phyloP scores from a whole-genome alignment of 2,797 vertebrate species.

The Rachycentron canadum region DNA sequence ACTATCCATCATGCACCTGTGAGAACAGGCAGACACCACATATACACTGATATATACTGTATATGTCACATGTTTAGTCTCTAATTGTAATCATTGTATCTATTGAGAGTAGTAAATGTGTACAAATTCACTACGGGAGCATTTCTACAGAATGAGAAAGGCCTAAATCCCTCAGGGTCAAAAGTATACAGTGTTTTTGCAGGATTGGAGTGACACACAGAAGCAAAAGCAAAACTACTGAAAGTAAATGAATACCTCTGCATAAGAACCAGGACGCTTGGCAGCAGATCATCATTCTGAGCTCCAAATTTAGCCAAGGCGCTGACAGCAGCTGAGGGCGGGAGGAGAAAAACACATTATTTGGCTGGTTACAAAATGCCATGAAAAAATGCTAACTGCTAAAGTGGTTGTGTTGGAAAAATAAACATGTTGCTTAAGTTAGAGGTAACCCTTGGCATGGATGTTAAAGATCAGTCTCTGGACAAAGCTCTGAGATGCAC shows the following conservation, averaged over 20 bases:
- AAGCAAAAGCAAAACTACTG: neutral
- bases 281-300: constrained; percentile 96
- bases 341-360: neutral
- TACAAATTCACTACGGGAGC: neutral
- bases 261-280: constrained; percentile 95
- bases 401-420: neutral
- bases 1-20: constrained; percentile 98
- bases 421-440: neutral
- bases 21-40: too few species aligned
- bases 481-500: neutral
- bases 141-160: too few species aligned
- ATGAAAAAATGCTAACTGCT: neutral
- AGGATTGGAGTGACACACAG: neutral
- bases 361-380: neutral
- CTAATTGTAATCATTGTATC: neutral
- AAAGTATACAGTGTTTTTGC: neutral
- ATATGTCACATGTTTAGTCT: neutral
- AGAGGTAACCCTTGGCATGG: too few species aligned
- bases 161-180: neutral
- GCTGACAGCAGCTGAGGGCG: constrained; percentile 91
- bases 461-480: neutral
- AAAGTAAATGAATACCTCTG: constrained; percentile 87
- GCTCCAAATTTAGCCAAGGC: constrained; percentile 98
- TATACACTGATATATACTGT: neutral
- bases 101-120: neutral